Evolutionary conservation across 2,888 invertebrate genomes (phyloP).

Genomic region (Leptinotarsa peninsularis): DNA sequence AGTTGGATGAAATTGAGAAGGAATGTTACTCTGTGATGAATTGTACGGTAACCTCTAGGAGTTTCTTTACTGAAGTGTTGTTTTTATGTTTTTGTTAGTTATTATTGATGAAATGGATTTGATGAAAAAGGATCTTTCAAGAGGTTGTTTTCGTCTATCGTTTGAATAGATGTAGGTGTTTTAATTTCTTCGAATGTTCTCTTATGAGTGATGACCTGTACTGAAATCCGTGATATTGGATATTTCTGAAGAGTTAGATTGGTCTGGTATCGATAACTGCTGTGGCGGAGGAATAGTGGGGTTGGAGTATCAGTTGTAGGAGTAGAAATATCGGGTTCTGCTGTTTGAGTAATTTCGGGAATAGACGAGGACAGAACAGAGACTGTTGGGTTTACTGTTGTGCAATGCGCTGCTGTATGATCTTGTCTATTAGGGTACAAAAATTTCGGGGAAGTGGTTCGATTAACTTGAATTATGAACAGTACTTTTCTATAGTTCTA

Average conservation of each 20-base stretch:
- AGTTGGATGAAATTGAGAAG: not conserved
- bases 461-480: too few relatives aligned
- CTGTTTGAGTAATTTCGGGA: not conserved
- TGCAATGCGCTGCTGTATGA: not conserved
- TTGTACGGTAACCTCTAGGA: not conserved
- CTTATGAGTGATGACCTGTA: not conserved
- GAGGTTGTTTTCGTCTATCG: not conserved
- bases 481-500: too few relatives aligned
- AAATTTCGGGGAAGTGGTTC: too few relatives aligned
- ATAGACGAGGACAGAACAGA: not conserved
- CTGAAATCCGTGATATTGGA: not conserved
- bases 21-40: not conserved
- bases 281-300: not conserved
- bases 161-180: not conserved
- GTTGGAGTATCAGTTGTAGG: not conserved
- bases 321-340: not conserved
- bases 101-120: not conserved
- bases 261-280: not conserved
- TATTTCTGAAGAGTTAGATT: not conserved
- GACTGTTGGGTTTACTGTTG: not conserved
- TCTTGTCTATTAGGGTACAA: not conserved
- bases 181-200: not conserved
- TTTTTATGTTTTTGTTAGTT: not conserved
- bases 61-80: not conserved
- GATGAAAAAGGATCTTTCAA: not conserved